Percentiles rank a stretch among this genome's conserved stretches.
Evolutionary conservation across 2,113 vertebrate genomes (phyloP).

Genomic region (Laticauda laticaudata): DNA sequence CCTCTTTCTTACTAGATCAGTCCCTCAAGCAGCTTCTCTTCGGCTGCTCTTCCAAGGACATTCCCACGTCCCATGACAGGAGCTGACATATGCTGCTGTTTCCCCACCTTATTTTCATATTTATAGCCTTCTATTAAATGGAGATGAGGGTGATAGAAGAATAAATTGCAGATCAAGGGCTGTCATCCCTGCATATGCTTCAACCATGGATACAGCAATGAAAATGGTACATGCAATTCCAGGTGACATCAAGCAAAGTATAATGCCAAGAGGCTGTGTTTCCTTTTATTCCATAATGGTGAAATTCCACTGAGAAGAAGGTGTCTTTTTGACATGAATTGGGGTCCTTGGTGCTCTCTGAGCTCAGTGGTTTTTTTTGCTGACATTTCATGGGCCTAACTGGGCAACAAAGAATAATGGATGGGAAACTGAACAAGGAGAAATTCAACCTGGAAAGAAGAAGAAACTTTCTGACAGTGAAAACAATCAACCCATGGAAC

Average conservation of each 20-base stretch:
- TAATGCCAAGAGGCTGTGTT: background rate
- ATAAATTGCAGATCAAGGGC: background rate
- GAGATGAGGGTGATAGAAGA: background rate
- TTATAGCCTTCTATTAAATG: background rate
- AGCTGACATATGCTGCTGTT: background rate
- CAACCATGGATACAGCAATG: background rate
- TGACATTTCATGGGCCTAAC: too few species aligned
- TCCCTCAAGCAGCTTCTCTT: background rate
- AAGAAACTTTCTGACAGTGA: too few species aligned
- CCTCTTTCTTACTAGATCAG: background rate
- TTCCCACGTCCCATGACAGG: background rate
- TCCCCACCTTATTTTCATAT: background rate
- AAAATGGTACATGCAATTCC: background rate
- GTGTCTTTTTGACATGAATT: background rate
- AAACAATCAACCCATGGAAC: too few species aligned
- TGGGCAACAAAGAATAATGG: too few species aligned
- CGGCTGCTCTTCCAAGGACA: background rate
- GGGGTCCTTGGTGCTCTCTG: too few species aligned
- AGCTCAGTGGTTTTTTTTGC: too few species aligned
- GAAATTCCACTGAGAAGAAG: background rate
- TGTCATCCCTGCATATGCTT: background rate
- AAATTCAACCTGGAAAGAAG: too few species aligned
- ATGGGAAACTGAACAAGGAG: too few species aligned
- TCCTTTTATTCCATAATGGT: background rate
- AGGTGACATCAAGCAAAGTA: background rate